Conservation (phyloP, 2,888 invertebrate species). For the Acanthosepion lycidas region DNA sequence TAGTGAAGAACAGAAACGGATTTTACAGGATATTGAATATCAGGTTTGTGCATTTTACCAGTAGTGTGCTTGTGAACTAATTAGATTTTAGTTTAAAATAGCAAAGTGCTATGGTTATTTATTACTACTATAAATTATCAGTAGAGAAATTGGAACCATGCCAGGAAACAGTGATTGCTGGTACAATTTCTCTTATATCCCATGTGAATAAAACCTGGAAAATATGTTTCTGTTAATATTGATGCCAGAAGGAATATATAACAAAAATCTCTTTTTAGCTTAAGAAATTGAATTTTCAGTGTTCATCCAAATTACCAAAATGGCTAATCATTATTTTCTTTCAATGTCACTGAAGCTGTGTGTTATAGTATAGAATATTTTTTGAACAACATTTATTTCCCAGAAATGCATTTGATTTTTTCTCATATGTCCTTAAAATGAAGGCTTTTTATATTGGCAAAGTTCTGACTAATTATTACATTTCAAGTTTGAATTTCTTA, state of each 20-base stretch:
- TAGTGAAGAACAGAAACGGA: neutral
- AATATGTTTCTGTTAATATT: neutral
- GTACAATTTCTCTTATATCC: neutral
- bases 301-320: neutral
- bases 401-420: neutral
- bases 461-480: neutral
- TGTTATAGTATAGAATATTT: neutral
- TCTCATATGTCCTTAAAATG: neutral
- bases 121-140: neutral
- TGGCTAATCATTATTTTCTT: neutral
- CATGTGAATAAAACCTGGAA: neutral
- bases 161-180: slow-evolving; percentile 4
- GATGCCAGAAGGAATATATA: slow-evolving; percentile 10
- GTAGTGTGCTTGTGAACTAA: neutral
- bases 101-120: slow-evolving; percentile 8
- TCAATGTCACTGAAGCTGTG: neutral
- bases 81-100: slow-evolving; percentile 33
- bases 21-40: neutral
- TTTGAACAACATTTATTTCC: neutral
- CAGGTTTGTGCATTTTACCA: neutral
- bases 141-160: slow-evolving; percentile 18
- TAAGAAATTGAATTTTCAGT: neutral
- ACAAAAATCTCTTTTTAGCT: too few relatives aligned
- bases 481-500: neutral
- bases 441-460: neutral